phyloP scores from a whole-genome alignment of 1,140 invertebrate species.

The Bactericera cockerelli region DNA sequence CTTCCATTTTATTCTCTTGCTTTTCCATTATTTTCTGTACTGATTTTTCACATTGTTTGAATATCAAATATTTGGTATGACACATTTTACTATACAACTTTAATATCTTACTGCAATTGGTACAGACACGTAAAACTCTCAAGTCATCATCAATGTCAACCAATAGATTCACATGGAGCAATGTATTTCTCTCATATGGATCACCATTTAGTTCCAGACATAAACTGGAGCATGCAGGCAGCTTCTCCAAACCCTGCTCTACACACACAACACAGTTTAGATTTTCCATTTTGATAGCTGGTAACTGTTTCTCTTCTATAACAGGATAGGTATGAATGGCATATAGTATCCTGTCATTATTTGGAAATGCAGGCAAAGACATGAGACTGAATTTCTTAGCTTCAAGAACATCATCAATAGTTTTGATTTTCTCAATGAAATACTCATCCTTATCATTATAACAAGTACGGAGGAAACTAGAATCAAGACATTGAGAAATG shows the following conservation, averaged over 20 bases:
- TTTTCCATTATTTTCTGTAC: not conserved
- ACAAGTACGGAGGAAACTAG: not conserved
- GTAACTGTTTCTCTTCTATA: slow-evolving; percentile 4
- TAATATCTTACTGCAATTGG: not conserved
- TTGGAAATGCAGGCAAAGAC: not conserved
- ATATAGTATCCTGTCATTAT: not conserved
- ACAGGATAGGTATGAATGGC: slow-evolving; percentile 5
- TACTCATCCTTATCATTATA: not conserved
- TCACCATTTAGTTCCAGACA: not conserved
- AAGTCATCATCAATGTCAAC: slow-evolving; percentile 2
- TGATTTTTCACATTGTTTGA: not conserved
- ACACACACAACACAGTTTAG: not conserved
- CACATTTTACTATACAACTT: slow-evolving; percentile 5
- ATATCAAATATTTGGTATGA: slow-evolving; percentile 2
- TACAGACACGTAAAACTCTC: not conserved
- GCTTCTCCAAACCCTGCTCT: not conserved
- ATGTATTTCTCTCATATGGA: not conserved
- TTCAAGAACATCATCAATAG: not conserved
- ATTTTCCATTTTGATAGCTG: slow-evolving; percentile 5
- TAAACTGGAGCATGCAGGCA: not conserved
- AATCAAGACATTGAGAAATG: not conserved
- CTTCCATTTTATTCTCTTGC: not conserved
- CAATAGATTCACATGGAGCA: not conserved
- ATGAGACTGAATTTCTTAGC: not conserved
- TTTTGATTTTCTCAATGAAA: slow-evolving; percentile 2